phyloP scores from a whole-genome alignment of 2,113 vertebrate genomes.

The Acanthochromis polyacanthus region DNA sequence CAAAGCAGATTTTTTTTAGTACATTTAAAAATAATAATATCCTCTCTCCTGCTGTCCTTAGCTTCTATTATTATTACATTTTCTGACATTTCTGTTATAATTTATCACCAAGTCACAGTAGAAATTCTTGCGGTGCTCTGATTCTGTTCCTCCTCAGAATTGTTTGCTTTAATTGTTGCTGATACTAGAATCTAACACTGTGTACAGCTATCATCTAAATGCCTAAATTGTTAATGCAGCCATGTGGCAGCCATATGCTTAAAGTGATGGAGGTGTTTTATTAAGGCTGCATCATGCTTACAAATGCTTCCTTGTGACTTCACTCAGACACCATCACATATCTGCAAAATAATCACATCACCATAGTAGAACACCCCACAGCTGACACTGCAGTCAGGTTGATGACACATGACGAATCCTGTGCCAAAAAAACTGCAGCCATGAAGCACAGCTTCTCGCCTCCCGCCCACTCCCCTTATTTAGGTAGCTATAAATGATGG shows the following conservation, averaged over 20 bases:
- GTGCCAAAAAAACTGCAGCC: conserved; percentile 40
- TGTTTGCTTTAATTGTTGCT: not conserved
- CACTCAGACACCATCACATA: not conserved
- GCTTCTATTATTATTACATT: not conserved
- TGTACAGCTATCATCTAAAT: not conserved
- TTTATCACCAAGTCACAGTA: not conserved
- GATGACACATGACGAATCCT: conserved; percentile 44
- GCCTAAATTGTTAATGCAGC: not conserved
- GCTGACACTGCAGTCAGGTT: conserved; percentile 38
- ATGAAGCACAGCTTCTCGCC: conserved; percentile 15
- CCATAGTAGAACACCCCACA: conserved; percentile 9
- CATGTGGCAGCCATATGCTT: conserved; percentile 4
- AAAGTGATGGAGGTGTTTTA: not conserved
- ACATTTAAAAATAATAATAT: not conserved
- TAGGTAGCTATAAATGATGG: conserved; percentile 39
- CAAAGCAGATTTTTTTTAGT: not conserved
- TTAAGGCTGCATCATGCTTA: not conserved
- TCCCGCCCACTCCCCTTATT: conserved; percentile 25
- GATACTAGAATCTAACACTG: not conserved
- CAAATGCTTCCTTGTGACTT: conserved; percentile 10
- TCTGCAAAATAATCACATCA: conserved; percentile 23
- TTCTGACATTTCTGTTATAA: not conserved
- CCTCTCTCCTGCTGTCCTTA: not conserved
- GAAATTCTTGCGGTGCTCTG: not conserved
- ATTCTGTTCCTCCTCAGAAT: not conserved